Percentiles rank a stretch among this genome's conserved stretches.
These are phyloP conservation scores for Characodon lateralis DNA, from an alignment of 2,797 vertebrate genomes.

Conservation along the genomic window DNA sequence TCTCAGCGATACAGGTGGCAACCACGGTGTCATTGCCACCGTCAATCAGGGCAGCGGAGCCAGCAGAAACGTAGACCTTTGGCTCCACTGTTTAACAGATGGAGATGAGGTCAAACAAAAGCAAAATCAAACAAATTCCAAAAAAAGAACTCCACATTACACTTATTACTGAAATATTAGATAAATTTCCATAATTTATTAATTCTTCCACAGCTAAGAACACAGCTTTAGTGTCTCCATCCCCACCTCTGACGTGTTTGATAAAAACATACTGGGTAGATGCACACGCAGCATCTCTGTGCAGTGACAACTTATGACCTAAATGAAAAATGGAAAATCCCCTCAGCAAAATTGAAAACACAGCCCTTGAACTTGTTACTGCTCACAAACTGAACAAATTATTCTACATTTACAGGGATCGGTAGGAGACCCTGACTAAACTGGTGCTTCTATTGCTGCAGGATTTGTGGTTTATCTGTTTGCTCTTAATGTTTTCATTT, in stretches of 20 bases:
- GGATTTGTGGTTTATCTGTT: not conserved
- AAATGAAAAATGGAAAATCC: constrained; percentile 26
- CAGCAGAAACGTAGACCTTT: constrained; percentile 89
- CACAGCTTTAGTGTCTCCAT: constrained; percentile 35
- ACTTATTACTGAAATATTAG: not conserved
- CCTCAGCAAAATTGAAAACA: constrained; percentile 21
- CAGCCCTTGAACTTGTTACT: constrained; percentile 13
- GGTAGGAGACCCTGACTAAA: constrained; percentile 8
- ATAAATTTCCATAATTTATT: constrained; percentile 14
- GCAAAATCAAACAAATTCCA: not conserved
- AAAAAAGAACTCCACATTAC: not conserved
- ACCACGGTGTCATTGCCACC: constrained; percentile 92
- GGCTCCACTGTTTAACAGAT: constrained; percentile 87
- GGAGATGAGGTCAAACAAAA: not conserved
- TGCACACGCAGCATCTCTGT: not conserved
- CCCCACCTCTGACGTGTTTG: constrained; percentile 23
- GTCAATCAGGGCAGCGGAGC: constrained; percentile 89
- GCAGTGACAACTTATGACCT: constrained; percentile 21
- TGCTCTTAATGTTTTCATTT: not conserved
- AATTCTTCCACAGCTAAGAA: constrained; percentile 16
- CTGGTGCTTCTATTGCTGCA: not conserved
- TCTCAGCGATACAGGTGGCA: constrained; percentile 92
- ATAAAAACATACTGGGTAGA: constrained; percentile 14
- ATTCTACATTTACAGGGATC: not conserved
- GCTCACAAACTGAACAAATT: constrained; percentile 10